These are phyloP conservation scores for Osedax fenrisi DNA, from an alignment of 2,888 invertebrate species.

Conservation along the genomic window DNA sequence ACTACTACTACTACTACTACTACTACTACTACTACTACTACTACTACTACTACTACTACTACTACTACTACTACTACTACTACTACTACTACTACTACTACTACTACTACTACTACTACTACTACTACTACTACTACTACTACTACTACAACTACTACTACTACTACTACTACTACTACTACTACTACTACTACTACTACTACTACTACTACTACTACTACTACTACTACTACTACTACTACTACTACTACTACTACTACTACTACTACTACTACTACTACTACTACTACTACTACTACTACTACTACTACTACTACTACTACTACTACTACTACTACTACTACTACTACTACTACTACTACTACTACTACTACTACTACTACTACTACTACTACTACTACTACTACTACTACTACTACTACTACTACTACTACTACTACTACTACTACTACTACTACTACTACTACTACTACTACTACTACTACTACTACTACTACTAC, in stretches of 20 bases:
- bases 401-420: constrained; percentile 8
- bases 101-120: too few relatives aligned
- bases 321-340: neutral
- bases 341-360: neutral
- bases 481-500: neutral
- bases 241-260: too few relatives aligned
- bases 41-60: too few relatives aligned
- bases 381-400: constrained; percentile 6
- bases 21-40: too few relatives aligned
- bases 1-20: too few relatives aligned
- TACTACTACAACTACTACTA: neutral
- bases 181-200: neutral
- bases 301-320: neutral
- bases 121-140: too few relatives aligned
- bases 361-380: neutral
- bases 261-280: too few relatives aligned
- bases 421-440: constrained; percentile 15
- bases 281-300: neutral
- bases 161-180: neutral
- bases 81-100: too few relatives aligned
- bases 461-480: neutral
- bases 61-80: too few relatives aligned
- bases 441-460: constrained; percentile 8
- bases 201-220: neutral
- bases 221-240: constrained; percentile 3